These are phyloP conservation scores for Pachycephala philippinensis DNA, from an alignment of 2,113 vertebrate genomes.

Conservation along the genomic window DNA sequence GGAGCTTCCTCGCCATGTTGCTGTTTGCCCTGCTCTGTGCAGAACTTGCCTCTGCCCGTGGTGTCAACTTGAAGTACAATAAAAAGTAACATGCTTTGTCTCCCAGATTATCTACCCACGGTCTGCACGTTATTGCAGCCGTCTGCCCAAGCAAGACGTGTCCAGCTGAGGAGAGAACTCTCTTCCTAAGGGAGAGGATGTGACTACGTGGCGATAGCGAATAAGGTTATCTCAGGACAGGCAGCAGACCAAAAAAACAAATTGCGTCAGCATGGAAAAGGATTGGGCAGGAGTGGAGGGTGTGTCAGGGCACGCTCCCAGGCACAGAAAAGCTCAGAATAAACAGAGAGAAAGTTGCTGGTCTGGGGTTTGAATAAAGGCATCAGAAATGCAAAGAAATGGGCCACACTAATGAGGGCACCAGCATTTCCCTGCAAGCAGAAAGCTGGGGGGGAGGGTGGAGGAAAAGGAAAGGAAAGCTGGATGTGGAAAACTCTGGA, in stretches of 20 bases:
- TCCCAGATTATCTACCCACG: neutral
- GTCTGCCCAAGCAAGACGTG: neutral
- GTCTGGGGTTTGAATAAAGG: neutral
- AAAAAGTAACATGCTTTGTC: neutral
- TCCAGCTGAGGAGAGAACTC: neutral
- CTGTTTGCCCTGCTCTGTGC: neutral
- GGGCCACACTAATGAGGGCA: neutral
- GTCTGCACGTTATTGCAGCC: neutral
- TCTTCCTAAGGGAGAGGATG: neutral
- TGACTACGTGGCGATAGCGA: neutral
- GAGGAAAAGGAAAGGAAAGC: neutral
- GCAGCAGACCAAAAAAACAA: constrained; percentile 29
- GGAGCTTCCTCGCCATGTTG: neutral
- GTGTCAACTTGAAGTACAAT: neutral
- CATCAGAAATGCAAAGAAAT: neutral
- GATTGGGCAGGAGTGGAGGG: constrained; percentile 34
- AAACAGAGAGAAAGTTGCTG: constrained; percentile 5
- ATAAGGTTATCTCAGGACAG: constrained; percentile 47
- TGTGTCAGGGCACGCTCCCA: constrained; percentile 1
- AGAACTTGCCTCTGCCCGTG: neutral
- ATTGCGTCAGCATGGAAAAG: constrained; percentile 21
- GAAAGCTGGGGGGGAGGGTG: neutral
- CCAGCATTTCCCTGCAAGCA: neutral
- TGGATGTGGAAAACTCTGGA: neutral
- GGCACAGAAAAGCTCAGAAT: constrained; percentile 19